Conservation (phyloP, 2,888 invertebrate genomes). For the Microplitis manilae region DNA sequence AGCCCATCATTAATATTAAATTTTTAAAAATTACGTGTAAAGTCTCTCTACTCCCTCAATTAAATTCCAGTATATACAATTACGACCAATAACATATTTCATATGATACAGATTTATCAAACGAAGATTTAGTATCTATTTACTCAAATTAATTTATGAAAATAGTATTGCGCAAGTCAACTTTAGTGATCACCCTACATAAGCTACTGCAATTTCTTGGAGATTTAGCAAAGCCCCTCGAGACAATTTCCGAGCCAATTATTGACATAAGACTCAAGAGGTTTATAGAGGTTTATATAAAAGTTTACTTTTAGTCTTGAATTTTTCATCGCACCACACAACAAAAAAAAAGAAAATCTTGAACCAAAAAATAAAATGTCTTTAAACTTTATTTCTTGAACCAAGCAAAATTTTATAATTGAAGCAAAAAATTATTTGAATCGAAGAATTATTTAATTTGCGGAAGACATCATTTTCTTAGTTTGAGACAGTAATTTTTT, state of each 20-base stretch:
- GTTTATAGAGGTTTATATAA: not conserved
- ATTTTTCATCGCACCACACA: not conserved
- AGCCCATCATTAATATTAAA: conserved; percentile 35
- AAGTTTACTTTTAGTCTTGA: not conserved
- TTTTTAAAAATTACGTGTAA: not conserved
- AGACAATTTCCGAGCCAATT: conserved; percentile 4
- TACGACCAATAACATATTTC: not conserved
- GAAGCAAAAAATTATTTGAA: too few species aligned
- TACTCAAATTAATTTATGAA: not conserved
- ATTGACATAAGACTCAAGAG: not conserved
- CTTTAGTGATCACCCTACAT: not conserved
- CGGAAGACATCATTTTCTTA: too few species aligned
- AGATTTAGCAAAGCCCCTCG: not conserved
- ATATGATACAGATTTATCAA: not conserved
- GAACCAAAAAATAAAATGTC: too few species aligned
- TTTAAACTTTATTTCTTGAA: too few species aligned
- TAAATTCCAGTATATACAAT: not conserved
- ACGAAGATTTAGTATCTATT: not conserved
- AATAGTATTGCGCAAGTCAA: conserved; percentile 7
- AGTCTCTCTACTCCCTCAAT: not conserved
- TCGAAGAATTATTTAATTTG: too few species aligned
- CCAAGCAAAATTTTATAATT: too few species aligned
- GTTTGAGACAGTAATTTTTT: too few species aligned
- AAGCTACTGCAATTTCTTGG: not conserved
- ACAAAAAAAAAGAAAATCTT: too few species aligned